A percentile compares a stretch with the other conserved stretches of the same genome.
These are phyloP conservation scores for Dasypus novemcinctus DNA, from an alignment of 2,113 vertebrate genomes.

Conservation along the genomic window DNA sequence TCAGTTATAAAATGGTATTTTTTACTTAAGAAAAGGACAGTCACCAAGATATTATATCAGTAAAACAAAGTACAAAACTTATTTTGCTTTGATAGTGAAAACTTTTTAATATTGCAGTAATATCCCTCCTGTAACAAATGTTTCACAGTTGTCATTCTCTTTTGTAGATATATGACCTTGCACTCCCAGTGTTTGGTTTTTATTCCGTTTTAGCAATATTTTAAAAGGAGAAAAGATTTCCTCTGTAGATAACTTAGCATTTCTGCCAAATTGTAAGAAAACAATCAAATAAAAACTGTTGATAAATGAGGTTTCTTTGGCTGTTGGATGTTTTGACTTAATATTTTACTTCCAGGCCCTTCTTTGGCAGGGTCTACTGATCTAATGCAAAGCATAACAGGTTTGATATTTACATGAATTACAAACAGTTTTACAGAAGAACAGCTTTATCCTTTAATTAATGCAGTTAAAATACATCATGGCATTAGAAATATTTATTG, in stretches of 20 bases:
- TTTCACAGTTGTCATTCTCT: background rate
- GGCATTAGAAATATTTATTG: conserved; percentile 90
- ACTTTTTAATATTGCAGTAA: background rate
- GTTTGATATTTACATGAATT: background rate
- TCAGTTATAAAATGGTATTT: background rate
- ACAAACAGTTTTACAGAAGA: background rate
- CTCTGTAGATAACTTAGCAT: background rate
- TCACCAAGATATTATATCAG: background rate
- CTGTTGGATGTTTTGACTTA: background rate
- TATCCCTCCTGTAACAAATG: background rate
- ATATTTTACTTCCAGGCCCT: background rate
- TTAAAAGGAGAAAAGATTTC: background rate
- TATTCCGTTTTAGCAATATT: background rate
- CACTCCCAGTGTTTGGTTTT: background rate
- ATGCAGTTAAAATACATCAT: conserved; percentile 35
- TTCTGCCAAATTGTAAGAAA: background rate
- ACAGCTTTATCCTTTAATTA: background rate
- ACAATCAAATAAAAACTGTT: background rate
- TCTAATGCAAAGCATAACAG: background rate
- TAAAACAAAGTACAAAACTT: background rate
- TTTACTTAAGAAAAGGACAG: background rate
- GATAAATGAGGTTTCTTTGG: background rate
- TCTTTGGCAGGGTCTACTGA: background rate
- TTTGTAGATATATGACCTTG: background rate
- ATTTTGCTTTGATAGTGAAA: background rate